Evolutionary conservation across 2,113 vertebrate genomes (phyloP), one percentile per base, ranked within the genome.

Genomic region (Anhinga rufa): DNA sequence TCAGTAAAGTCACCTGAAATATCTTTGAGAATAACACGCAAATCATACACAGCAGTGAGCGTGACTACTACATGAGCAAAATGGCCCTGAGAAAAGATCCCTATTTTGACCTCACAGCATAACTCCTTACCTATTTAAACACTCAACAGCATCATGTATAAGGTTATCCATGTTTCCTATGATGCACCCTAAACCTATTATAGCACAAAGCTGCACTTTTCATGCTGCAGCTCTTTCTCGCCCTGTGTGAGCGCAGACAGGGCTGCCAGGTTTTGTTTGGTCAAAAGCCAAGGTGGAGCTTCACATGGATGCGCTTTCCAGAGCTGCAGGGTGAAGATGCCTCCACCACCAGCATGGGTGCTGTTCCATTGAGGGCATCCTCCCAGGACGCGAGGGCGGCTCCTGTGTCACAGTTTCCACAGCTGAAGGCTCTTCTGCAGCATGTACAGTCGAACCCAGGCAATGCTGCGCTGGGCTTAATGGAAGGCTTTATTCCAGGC

Each of bases 211-310:
- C 2, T 7, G 54, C 17, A 5, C 25, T 28, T 17, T 4, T 2
- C 1, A 2, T 6, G 10, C 38, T 6, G 17, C 34, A 7, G 38
- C 25, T 4, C n/a, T 21, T 15, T 9, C 18, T 14, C 36, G 11
- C 31, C 9, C 10, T 5, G 17, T 1, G 11, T 1, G 5, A 57
- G 11, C 2, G 10, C 51, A 26, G 65, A 14, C 7, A 4, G 2
- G 5, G 5, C 42, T 12, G 26, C 64, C 52, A 5, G 60, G 11
- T 13, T 29, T 10, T 6, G 6, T 6, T 28, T 1, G 9, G 61
- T 7, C 10, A 7, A 17, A 13, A 31, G 65, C 65, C 28, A 3
- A 49, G 66, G 54, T 21, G 80, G n/a, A 34, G 44, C 54, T 38
- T 11, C 42, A 5, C 26, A 2, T 13, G 26, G 42, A 20, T 16